Evolutionary conservation across 1,140 invertebrate species (phyloP), one percentile per base, ranked within the genome.

Genomic region (Leptestheria dahalacensis): DNA sequence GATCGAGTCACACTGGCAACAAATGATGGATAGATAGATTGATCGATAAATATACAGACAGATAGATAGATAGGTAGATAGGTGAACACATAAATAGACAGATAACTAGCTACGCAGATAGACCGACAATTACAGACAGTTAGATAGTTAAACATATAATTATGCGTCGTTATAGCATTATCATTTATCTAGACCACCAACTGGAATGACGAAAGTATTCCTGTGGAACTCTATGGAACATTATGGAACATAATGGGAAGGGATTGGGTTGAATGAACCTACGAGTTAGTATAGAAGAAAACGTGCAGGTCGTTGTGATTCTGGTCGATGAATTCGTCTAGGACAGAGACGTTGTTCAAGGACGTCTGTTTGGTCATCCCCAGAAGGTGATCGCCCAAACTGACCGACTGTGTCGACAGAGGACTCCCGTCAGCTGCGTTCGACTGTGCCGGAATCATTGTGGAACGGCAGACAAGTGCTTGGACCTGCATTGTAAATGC

Each of bases 361-460:
- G 67, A 65, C 2, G 66, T 61, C 29, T 68, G 65, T 24, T 66
- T 70, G n/a, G 73, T 70, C 24, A 78, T 72, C 20, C 73, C 74
- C 21, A 76, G 63, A 4, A 79, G 65, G 57, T 75, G 70, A 57
- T 78, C 76, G 41, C 75, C 77, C 59, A 78, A 64, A 49, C 73
- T 74, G 46, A 75, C 74, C 20, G 76, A 74, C 63, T 78, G 76
- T 2, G 75, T 74, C 3, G 75, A 73, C 2, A 74, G 64, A 21
- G 72, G 64, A 25, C 68, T 61, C 33, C 56, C 58, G 47, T 59
- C 59, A 20, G 64, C 66, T 41, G 62, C 67, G 48, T 48, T 57
- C 47, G 64, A 66, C 63, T 64, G 65, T 48, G 66, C 60, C 1
- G 75, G 77, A 18, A 78, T 71, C 24, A 79, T 68, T 9, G 77